Evolutionary conservation across 2,113 vertebrate species (phyloP).

Genomic region (Myanophis thanlyinensis): DNA sequence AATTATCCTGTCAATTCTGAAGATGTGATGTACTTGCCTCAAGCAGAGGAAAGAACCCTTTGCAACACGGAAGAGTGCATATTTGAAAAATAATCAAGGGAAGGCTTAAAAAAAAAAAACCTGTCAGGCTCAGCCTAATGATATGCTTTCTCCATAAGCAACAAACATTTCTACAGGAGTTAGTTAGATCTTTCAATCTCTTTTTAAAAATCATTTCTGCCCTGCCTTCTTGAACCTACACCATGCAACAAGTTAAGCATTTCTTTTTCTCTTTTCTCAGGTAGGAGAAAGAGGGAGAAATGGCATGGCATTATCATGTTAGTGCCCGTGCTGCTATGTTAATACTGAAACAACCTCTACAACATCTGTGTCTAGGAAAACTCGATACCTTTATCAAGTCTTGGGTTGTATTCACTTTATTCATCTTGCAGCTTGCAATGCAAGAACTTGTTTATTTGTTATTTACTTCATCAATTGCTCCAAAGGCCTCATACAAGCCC

Average conservation of each 20-base stretch:
- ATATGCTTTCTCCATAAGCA: neutral
- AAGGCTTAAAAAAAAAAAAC: neutral
- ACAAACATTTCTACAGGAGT: neutral
- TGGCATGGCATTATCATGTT: neutral
- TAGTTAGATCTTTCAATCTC: neutral
- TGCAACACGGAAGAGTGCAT: neutral
- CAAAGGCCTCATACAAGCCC: neutral
- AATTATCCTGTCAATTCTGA: neutral
- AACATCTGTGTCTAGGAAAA: neutral
- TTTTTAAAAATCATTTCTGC: neutral
- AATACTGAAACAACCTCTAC: neutral
- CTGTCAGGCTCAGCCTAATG: too few relatives aligned
- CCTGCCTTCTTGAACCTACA: neutral
- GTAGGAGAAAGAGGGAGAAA: neutral
- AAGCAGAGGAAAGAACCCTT: neutral
- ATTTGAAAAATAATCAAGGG: neutral
- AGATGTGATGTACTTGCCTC: neutral
- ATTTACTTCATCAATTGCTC: neutral
- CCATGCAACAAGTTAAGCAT: neutral
- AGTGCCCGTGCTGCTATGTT: neutral
- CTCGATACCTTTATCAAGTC: neutral
- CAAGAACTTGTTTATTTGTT: neutral
- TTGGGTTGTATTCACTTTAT: neutral
- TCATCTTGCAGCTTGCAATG: neutral
- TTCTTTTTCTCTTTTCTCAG: neutral